These are phyloP conservation scores for Lamellibrachia luymesi DNA, from an alignment of 1,140 invertebrate genomes.

Conservation along the genomic window DNA sequence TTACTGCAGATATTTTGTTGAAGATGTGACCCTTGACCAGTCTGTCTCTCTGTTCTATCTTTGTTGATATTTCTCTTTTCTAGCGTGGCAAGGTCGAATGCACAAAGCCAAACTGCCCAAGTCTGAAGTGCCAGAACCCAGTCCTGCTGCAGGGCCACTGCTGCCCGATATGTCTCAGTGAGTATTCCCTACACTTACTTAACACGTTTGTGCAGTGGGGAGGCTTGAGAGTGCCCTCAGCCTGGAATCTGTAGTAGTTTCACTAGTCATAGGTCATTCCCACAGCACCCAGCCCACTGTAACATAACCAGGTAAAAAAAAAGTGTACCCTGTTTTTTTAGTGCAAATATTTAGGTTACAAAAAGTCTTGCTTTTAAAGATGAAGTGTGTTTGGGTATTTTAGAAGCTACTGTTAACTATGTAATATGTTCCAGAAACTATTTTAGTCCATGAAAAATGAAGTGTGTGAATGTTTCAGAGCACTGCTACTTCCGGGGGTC, in stretches of 20 bases:
- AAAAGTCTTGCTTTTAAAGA: neutral
- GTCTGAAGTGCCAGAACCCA: slow-evolving; percentile 75
- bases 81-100: slow-evolving; percentile 81
- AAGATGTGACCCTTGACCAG: too few relatives aligned
- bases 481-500: slow-evolving; percentile 74
- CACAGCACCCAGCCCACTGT: too few relatives aligned
- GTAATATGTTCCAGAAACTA: neutral
- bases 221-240: neutral
- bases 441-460: neutral
- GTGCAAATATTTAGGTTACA: neutral
- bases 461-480: slow-evolving; percentile 59
- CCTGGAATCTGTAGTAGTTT: too few relatives aligned
- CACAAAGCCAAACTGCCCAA: slow-evolving; percentile 73
- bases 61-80: slow-evolving; percentile 40
- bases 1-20: too few relatives aligned
- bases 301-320: neutral
- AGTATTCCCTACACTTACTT: slow-evolving; percentile 56
- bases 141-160: slow-evolving; percentile 74
- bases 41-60: neutral
- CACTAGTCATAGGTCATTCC: too few relatives aligned
- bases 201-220: neutral
- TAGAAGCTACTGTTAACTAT: too few relatives aligned
- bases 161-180: slow-evolving; percentile 80
- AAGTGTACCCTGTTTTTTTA: neutral
- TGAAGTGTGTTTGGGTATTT: neutral